Conservation (phyloP, 2,888 invertebrate genomes). For the Amblyteles armatorius region DNA sequence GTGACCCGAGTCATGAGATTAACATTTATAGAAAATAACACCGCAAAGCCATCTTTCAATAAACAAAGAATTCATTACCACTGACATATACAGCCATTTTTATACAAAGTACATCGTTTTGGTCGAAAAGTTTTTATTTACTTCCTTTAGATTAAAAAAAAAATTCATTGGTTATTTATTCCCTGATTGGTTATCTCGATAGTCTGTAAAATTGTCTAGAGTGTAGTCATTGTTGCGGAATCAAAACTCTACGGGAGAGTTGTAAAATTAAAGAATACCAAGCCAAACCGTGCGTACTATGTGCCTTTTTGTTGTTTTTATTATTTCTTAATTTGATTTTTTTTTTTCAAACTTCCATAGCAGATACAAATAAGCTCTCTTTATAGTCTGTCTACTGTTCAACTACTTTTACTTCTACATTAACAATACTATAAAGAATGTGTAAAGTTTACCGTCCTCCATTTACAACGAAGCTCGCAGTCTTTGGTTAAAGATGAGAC, state of each 20-base stretch:
- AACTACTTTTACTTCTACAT: conserved; percentile 45
- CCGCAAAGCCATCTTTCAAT: not conserved
- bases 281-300: conserved; percentile 25
- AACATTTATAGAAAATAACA: conserved; percentile 19
- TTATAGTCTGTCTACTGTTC: not conserved
- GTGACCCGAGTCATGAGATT: conserved; percentile 69
- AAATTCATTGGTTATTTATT: not conserved
- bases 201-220: not conserved
- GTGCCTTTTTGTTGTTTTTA: conserved; percentile 14
- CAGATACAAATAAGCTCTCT: conserved; percentile 13
- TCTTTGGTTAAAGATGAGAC: conserved; percentile 78
- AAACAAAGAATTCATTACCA: not conserved
- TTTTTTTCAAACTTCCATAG: conserved; percentile 9
- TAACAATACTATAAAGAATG: conserved; percentile 56
- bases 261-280: conserved; percentile 7
- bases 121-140: too few relatives aligned
- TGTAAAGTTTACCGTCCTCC: conserved; percentile 75
- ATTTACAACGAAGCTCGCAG: conserved; percentile 71
- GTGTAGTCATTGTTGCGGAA: not conserved
- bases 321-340: not conserved
- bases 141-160: too few relatives aligned
- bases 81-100: not conserved
- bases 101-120: not conserved
- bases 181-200: not conserved
- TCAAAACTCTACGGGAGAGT: not conserved